A percentile compares a stretch with the other conserved stretches of the same genome.
Conservation (phyloP, 2,888 invertebrate species). For the Bellardia bayeri region DNA sequence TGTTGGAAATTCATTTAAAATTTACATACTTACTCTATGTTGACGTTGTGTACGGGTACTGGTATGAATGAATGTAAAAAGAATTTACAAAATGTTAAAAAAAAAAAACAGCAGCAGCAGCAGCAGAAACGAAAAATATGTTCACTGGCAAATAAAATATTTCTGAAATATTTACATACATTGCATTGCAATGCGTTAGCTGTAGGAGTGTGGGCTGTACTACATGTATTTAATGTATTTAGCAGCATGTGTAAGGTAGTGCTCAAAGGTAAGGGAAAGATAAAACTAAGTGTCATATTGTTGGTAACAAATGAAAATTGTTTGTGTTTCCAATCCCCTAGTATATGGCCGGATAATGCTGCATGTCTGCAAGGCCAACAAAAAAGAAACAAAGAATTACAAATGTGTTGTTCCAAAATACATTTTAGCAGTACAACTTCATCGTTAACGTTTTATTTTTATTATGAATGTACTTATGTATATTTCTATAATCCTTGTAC, state of each 20-base stretch:
- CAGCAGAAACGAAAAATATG: constrained; percentile 25
- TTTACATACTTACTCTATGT: constrained; percentile 31
- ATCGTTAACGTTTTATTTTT: constrained; percentile 36
- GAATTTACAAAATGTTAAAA: not conserved
- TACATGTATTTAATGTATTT: not conserved
- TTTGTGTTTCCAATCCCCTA: constrained; percentile 19
- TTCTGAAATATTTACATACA: constrained; percentile 40
- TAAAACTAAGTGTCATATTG: constrained; percentile 66
- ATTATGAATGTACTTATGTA: not conserved
- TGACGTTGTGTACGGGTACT: not conserved
- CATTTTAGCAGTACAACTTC: constrained; percentile 30
- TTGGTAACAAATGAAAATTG: constrained; percentile 64
- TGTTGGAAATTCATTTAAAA: constrained; percentile 66
- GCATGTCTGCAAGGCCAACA: constrained; percentile 58
- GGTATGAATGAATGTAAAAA: not conserved
- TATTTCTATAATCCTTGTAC: constrained; percentile 54
- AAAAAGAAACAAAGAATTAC: not conserved
- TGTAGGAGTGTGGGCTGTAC: not conserved
- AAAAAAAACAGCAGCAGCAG: too few relatives aligned
- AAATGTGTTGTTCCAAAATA: constrained; percentile 43
- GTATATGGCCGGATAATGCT: constrained; percentile 64
- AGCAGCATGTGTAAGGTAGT: not conserved
- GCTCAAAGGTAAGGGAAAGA: not conserved
- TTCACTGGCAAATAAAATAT: constrained; percentile 60
- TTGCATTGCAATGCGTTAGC: constrained; percentile 32